Evolutionary conservation across 2,113 vertebrate species (phyloP).

Genomic region (Prionailurus viverrinus): DNA sequence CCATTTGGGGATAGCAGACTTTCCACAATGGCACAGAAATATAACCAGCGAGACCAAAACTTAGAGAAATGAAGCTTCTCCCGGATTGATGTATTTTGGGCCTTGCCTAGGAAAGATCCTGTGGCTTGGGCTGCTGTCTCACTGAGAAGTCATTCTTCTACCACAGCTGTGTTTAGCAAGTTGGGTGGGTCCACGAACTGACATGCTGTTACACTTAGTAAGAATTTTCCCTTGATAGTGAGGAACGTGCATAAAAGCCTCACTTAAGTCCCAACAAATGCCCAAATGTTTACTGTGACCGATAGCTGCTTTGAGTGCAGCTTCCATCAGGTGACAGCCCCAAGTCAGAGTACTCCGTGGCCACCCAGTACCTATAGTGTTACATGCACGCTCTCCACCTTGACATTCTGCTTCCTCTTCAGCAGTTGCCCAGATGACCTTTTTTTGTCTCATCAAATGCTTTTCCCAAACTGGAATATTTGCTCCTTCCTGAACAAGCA

Average conservation of each 20-base stretch:
- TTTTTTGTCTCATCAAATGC: background rate
- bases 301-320: background rate
- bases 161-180: slow-evolving; percentile 63
- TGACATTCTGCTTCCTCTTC: background rate
- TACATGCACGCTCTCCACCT: background rate
- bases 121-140: slow-evolving; percentile 41
- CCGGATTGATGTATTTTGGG: slow-evolving; percentile 17
- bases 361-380: background rate
- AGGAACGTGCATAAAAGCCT: background rate
- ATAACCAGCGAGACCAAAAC: background rate
- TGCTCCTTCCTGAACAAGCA: background rate
- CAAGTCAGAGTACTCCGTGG: background rate
- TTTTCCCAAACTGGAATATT: background rate
- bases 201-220: slow-evolving; percentile 47
- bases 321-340: background rate
- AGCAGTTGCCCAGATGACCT: background rate
- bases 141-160: slow-evolving; percentile 44
- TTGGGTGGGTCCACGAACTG: slow-evolving; percentile 3
- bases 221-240: slow-evolving; percentile 3
- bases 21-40: slow-evolving; percentile 61
- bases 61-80: background rate
- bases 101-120: slow-evolving; percentile 65
- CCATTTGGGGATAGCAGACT: slow-evolving; percentile 62
- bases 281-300: background rate
- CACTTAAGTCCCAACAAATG: background rate